Evolutionary conservation across 2,888 invertebrate genomes (phyloP), one percentile per base, ranked within the genome.

Genomic region (Drosophila hawaiiensis): DNA sequence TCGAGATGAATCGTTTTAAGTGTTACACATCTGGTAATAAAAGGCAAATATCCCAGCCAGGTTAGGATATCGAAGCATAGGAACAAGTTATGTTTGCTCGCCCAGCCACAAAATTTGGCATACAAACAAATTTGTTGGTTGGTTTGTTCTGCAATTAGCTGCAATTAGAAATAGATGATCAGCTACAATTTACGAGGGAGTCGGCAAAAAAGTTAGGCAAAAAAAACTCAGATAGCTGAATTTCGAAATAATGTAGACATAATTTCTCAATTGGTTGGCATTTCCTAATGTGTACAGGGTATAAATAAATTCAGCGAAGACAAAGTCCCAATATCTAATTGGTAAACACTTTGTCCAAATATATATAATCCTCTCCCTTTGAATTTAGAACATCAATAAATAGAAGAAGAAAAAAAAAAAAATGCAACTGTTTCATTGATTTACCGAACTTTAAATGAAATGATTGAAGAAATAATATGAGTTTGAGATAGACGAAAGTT

Each of bases 61-160:
- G 6, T 25, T 35, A 60, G 59, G 37, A 60, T 52, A 60, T 52
- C 12, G 12, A 25, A 41, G 1, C 43, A 49, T 58, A 53, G 41
- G 7, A 25, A 37, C 19, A 37, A 37, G 7, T 37, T 35, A 60
- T 50, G 41, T 56, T 65, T 53, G 73, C 61, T 55, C 47, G 55
- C 41, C 39, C 64, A 59, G 29, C 68, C 73, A 80, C 63, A 68
- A 55, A 66, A 68, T 75, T 84, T 70, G 56, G 70, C 47, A 65
- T 54, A 37, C 41, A 69, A 73, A 72, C 61, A 62, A 78, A 76
- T 73, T 67, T 67, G 66, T 28, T 50, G 71, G 71, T 67, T 58
- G 60, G 71, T 66, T 74, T 68, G 59, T 61, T 60, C 58, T 66
- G 43, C 68, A 79, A 79, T 79, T 80, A 76, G 76, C 68, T 66